Conservation (phyloP, 1,140 invertebrate species). For the Gyrodactylus salaris region DNA sequence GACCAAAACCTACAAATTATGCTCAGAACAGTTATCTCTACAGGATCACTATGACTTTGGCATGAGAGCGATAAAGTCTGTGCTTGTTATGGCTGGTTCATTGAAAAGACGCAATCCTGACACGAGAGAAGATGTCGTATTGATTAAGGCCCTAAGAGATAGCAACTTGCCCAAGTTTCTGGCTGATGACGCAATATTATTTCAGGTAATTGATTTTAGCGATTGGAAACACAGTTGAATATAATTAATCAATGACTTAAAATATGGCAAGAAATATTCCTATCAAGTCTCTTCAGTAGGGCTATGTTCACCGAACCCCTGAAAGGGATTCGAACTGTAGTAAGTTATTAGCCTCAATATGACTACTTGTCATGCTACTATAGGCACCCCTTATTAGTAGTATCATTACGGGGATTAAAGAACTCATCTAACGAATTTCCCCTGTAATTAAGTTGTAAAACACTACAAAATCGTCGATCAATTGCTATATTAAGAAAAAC, state of each 20-base stretch:
- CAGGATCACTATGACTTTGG: conserved; percentile 66
- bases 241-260: too few species aligned
- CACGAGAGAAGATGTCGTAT: conserved; percentile 19
- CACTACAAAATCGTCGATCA: too few species aligned
- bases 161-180: conserved; percentile 23
- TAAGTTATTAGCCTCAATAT: too few species aligned
- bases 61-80: conserved; percentile 35
- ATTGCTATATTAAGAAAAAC: too few species aligned
- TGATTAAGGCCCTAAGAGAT: conserved; percentile 20
- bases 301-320: too few species aligned
- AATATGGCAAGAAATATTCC: too few species aligned
- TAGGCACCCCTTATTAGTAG: too few species aligned
- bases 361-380: too few species aligned
- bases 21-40: conserved; percentile 55
- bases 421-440: too few species aligned
- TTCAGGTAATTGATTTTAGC: conserved; percentile 19
- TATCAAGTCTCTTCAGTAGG: too few species aligned
- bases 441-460: not conserved
- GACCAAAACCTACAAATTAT: conserved; percentile 58
- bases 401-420: too few species aligned
- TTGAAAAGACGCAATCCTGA: conserved; percentile 21
- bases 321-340: too few species aligned
- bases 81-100: conserved; percentile 21
- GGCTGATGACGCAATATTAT: conserved; percentile 18
- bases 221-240: not conserved